Evolutionary conservation across 2,113 vertebrate genomes (phyloP), one percentile per base, ranked within the genome.

Genomic region (Rhodinocichla rosea): DNA sequence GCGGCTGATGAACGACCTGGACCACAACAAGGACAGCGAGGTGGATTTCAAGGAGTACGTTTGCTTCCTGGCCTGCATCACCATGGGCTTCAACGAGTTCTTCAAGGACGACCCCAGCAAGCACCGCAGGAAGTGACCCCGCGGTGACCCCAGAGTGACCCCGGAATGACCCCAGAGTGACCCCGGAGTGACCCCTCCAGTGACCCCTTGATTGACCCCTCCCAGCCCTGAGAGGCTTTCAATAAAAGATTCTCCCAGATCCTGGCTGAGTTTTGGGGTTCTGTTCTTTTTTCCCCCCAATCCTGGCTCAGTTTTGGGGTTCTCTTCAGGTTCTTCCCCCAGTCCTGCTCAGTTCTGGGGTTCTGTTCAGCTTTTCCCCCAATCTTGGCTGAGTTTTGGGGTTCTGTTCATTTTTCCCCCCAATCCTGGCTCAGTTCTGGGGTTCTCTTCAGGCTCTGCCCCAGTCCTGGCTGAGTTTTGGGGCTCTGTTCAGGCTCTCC

Each of bases 1-100:
- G 96, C 97, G 97, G 67, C 90, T 98, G 7, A 16, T 97, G 97
- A 97, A 82, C 9, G 97, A 97, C 89, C 73, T 98, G 95, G 98
- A 98, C 68, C 94, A 94, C 80, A 85, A 98, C 96, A 96, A 87
- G 92, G 98, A 98, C 83, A 95, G 82, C 1, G 96, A 98, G 69
- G 95, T 98, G 77, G 98, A 98, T 78, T 98, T 98, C 21, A 98
- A 98, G 97, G 98, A 98, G 84, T 98, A 97, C 83, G 90, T 75
- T 2, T 96, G 97, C 73, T 98, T 98, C 95, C 95, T 98, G 83
- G 97, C 98, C 83, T 98, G 97, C 40, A 40, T 98, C 6, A 93
- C 98, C 93, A 98, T 98, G 98, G 97, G 89, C 80, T 98, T 97
- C 78, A 97, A 98, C 0, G 97, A 98, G 10, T 98, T 98, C 96